Evolutionary conservation across 2,888 invertebrate genomes (phyloP).

Genomic region (Graphium colonna): DNA sequence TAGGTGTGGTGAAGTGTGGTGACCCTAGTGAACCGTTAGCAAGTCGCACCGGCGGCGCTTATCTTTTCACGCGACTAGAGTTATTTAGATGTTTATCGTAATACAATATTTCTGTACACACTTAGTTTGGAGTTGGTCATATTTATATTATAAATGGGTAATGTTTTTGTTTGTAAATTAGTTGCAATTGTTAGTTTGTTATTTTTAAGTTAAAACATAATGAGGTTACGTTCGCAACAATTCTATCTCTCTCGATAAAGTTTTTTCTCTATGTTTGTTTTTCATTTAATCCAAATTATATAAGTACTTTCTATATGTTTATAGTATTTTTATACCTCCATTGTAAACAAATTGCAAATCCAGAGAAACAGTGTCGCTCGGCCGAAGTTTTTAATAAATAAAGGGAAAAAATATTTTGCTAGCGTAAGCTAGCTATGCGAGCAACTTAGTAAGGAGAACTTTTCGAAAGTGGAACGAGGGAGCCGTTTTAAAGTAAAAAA

Average conservation of each 20-base stretch:
- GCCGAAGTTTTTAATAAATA: neutral
- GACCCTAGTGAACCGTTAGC: conserved; percentile 10
- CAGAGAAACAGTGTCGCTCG: neutral
- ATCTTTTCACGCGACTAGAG: conserved; percentile 20
- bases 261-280: too few species aligned
- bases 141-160: too few species aligned
- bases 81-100: conserved; percentile 16
- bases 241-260: too few species aligned
- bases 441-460: neutral
- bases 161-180: too few species aligned
- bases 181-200: too few species aligned
- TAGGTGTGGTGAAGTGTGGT: neutral
- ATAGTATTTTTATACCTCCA: neutral
- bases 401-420: neutral
- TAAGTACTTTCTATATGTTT: too few species aligned
- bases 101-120: neutral
- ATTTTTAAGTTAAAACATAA: too few species aligned
- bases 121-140: too few species aligned
- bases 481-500: neutral
- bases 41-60: conserved; percentile 21
- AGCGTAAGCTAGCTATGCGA: neutral
- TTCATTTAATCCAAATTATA: too few species aligned
- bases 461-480: neutral
- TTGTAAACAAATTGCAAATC: neutral
- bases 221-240: too few species aligned